phyloP scores from a whole-genome alignment of 2,113 vertebrate genomes.

The Numida meleagris region DNA sequence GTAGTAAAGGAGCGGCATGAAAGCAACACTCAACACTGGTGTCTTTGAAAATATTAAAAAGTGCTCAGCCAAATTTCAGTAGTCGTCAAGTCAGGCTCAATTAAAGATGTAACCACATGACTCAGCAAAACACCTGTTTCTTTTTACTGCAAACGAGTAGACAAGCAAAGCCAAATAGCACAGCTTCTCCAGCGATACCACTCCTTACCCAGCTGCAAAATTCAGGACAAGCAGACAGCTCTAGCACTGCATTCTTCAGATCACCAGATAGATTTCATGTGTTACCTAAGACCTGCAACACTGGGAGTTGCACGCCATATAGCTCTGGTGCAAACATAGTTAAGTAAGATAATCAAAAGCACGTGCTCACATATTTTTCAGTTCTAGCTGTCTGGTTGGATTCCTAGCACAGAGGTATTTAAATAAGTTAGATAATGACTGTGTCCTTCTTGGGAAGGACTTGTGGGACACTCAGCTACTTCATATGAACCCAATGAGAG shows the following conservation, averaged over 20 bases:
- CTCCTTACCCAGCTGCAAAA: not conserved
- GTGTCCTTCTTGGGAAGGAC: conserved; percentile 10
- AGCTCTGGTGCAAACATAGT: not conserved
- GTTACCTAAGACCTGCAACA: not conserved
- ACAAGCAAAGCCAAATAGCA: not conserved
- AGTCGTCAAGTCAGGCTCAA: not conserved
- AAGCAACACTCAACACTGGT: not conserved
- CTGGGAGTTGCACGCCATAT: not conserved
- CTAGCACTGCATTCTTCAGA: not conserved
- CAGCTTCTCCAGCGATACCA: not conserved
- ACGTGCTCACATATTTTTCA: not conserved
- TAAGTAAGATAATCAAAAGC: conserved; percentile 11
- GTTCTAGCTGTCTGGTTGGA: not conserved
- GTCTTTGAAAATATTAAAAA: not conserved
- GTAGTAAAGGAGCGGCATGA: not conserved
- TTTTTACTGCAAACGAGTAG: conserved; percentile 6
- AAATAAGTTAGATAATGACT: conserved; percentile 3
- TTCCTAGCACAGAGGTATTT: conserved; percentile 15
- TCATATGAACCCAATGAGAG: not conserved
- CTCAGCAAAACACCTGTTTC: conserved; percentile 31
- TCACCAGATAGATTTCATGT: not conserved
- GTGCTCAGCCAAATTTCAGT: not conserved
- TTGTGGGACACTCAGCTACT: not conserved
- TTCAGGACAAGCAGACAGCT: not conserved
- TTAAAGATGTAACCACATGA: not conserved